Conservation (phyloP, 2,888 invertebrate species). For the Apodemia hepburni region DNA sequence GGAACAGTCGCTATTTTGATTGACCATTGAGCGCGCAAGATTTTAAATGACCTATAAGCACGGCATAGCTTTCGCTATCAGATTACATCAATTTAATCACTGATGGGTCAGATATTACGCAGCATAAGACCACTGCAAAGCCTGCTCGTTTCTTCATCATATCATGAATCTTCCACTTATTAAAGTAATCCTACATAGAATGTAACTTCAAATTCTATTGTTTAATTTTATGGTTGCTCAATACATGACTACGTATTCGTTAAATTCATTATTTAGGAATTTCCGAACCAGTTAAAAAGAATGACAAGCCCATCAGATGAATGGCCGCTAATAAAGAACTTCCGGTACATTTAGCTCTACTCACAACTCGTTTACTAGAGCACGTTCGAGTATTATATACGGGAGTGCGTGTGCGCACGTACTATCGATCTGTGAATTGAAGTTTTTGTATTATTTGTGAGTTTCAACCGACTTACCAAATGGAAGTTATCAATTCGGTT, state of each 20-base stretch:
- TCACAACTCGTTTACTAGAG: slow-evolving; percentile 32
- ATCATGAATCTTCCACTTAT: no score
- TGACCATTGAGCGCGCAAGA: no score
- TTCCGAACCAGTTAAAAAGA: slow-evolving; percentile 13
- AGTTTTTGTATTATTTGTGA: slow-evolving; percentile 1
- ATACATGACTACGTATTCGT: background rate
- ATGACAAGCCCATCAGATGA: slow-evolving; percentile 47
- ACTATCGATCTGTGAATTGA: background rate
- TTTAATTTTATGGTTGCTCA: background rate
- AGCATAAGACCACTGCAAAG: no score
- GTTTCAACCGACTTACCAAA: no score
- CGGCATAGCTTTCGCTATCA: no score
- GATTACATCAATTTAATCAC: no score
- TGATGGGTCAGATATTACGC: no score
- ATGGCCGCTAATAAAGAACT: slow-evolving; percentile 64
- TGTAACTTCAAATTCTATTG: background rate
- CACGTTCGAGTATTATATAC: slow-evolving; percentile 9
- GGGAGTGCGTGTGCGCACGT: background rate
- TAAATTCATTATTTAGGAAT: slow-evolving; percentile 7
- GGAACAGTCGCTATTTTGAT: no score
- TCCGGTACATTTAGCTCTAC: slow-evolving; percentile 60
- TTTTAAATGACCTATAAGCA: no score
- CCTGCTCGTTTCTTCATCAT: no score
- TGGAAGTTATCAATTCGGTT: no score
- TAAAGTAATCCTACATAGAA: background rate